Evolutionary conservation across 2,888 invertebrate species (phyloP).

Genomic region (Slavum lentiscoides): DNA sequence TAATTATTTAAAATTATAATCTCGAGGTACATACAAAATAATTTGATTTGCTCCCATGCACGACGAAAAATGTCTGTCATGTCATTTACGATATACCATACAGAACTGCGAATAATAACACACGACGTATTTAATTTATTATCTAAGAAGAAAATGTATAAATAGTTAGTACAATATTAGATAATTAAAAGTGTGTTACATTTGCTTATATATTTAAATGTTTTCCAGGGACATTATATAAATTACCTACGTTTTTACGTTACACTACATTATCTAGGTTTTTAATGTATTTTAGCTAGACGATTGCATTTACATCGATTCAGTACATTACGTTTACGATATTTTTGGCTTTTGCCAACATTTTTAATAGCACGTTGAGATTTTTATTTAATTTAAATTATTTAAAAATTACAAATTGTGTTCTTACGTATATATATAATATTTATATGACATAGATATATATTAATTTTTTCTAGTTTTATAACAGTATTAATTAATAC

Average conservation of each 20-base stretch:
- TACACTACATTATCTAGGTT: conserved; percentile 11
- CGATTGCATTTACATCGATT: conserved; percentile 22
- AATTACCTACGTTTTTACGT: not conserved
- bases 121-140: too few relatives aligned
- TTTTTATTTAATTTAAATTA: conserved; percentile 4
- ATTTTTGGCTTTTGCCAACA: not conserved
- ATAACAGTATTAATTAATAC: too few relatives aligned
- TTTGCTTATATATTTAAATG: conserved; percentile 19
- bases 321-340: conserved; percentile 30
- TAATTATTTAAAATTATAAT: too few relatives aligned
- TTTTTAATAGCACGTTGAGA: not conserved
- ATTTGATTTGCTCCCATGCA: too few relatives aligned
- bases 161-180: not conserved
- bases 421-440: not conserved
- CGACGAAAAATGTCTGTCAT: too few relatives aligned
- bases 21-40: too few relatives aligned
- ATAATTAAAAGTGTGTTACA: conserved; percentile 18
- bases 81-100: too few relatives aligned
- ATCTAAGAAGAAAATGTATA: not conserved
- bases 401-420: too few relatives aligned
- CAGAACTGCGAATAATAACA: too few relatives aligned
- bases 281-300: conserved; percentile 18
- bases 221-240: not conserved
- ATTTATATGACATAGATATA: too few relatives aligned
- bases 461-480: too few relatives aligned